Evolutionary conservation across 92 coral and sea anemone genomes (phyloP), one percentile per base, ranked within the genome.

Genomic region (Paragorgia papillata): DNA sequence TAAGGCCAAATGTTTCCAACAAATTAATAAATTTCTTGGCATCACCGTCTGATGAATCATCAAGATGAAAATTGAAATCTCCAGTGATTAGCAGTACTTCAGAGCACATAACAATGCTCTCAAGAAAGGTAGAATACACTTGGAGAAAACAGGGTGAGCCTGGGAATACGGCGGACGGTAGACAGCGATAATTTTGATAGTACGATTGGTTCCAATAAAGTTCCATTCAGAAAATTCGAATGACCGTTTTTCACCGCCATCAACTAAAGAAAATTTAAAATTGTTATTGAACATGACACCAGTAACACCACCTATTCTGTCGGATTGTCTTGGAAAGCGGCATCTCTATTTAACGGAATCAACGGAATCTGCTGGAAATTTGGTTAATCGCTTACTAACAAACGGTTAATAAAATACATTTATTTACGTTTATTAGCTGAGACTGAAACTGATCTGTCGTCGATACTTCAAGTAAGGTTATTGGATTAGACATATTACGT

Each of bases 311-410:
- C 78, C 78, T 15, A 37, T 9, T 71, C 39, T 51, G 21, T 40
- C 62, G 4, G 78, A 44, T 48, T 7, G 63, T 37, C 78, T 71
- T 39, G 62, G 78, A 35, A 71, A 49, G 58, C 30, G n/a, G n/a
- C n/a, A n/a, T n/a, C n/a, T n/a, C n/a, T n/a, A n/a, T n/a, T n/a
- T n/a, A n/a, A n/a, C n/a, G n/a, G n/a, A n/a, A n/a, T n/a, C n/a
- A n/a, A n/a, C n/a, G n/a, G n/a, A n/a, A n/a, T n/a, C n/a, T n/a
- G n/a, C n/a, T n/a, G n/a, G n/a, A n/a, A n/a, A n/a, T n/a, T n/a
- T n/a, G n/a, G n/a, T n/a, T n/a, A n/a, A n/a, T n/a, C n/a, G n/a
- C n/a, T n/a, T n/a, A n/a, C n/a, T n/a, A n/a, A n/a, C n/a, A n/a
- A n/a, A n/a, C n/a, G n/a, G n/a, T n/a, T n/a, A n/a, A n/a, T n/a